Base-by-base conservation (phyloP, 2,113 vertebrate species). In the Perccottus glenii region DNA sequence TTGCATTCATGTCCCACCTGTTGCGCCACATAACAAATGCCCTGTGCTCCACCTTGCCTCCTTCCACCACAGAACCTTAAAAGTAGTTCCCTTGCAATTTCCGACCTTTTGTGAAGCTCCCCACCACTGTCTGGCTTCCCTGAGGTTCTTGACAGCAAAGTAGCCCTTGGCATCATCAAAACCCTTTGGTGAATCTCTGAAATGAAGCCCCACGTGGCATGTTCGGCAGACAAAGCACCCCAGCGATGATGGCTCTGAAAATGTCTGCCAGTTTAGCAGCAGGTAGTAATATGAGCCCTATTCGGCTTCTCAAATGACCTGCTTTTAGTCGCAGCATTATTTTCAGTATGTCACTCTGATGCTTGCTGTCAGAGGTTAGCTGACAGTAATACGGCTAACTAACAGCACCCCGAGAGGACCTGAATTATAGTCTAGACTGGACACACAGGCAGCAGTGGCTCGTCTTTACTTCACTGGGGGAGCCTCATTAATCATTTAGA, bases 231-330 rank as follows among this genome's bases (percentile, higher is more conserved):
- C 81, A 78, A 44, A 73, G 76, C 70, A 76, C 66, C 70, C 12
- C n/a, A 10, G 35, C 75, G 68, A 61, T 75, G 77, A 86, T 79
- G 62, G 49, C 66, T 73, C 51, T 67, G 73, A 60, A 84, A 87
- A 81, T 58, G 65, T 82, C 83, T 81, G 77, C 67, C 75, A 57
- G 80, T 85, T 84, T 70, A 75, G 66, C 80, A 60, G 67, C 82
- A 83, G 88, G 87, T 89, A 90, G 77, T 86, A 83, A 90, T 89
- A 76, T 62, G 61, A 80, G 69, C 55, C 73, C 80, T 70, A 76
- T 82, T 69, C 64, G 46, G 3, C 70, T 74, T 81, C 69, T 66
- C 73, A 65, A 76, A 80, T 73, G 82, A 74, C 80, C 60, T 67
- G 77, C 69, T 65, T 84, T 67, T 85, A 46, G 71, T 75, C 61